Percentiles rank a stretch among this genome's conserved stretches.
phyloP scores from a whole-genome alignment of 2,113 vertebrate species.

The Nothocercus nigrocapillus region DNA sequence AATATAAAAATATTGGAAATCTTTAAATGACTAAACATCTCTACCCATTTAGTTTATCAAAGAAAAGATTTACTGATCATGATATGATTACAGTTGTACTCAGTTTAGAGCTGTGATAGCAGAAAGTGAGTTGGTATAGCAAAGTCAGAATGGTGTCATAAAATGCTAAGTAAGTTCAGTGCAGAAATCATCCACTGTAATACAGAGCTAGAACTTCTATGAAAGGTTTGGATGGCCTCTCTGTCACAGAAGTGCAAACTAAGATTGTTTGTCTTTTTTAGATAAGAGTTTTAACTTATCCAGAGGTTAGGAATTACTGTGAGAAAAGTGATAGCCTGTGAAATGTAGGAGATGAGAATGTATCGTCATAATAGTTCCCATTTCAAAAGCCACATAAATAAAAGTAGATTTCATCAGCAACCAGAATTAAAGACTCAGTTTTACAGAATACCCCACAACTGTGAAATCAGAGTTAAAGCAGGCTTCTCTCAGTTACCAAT shows the following conservation, averaged over 20 bases:
- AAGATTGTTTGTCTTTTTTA: background rate
- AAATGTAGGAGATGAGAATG: background rate
- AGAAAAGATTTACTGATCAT: background rate
- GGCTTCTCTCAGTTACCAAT: background rate
- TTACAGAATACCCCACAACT: background rate
- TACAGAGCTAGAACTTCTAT: background rate
- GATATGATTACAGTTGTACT: background rate
- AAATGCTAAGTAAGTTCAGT: background rate
- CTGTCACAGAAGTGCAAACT: background rate
- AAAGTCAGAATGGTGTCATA: background rate
- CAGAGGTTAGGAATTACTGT: background rate
- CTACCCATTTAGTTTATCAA: background rate
- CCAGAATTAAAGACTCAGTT: background rate
- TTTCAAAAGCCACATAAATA: background rate
- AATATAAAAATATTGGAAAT: rapidly evolving
- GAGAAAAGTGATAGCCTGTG: background rate
- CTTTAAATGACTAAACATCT: background rate
- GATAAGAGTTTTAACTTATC: background rate
- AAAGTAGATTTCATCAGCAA: background rate
- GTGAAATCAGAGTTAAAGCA: background rate
- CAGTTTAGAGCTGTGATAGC: background rate
- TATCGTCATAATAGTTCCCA: background rate
- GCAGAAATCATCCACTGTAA: background rate
- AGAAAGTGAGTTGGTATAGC: background rate
- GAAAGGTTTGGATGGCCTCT: background rate